Base-by-base conservation (phyloP, 2,888 invertebrate species). In the Octodonta nipae region DNA sequence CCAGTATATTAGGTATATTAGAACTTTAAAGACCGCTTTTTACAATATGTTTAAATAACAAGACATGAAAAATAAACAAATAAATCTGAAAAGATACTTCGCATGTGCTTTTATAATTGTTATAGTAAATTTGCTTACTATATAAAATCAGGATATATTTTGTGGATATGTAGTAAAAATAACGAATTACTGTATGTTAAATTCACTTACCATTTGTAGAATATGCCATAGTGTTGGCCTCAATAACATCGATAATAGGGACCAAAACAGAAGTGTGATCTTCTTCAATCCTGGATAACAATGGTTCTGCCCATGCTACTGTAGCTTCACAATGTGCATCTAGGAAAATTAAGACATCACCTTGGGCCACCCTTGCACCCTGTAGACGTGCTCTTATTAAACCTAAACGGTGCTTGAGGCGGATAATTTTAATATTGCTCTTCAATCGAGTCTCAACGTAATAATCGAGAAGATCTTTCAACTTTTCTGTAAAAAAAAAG, bases 201-300 rank as follows among this genome's bases (percentile, higher is more conserved):
- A 15, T 25, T 12, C 11, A 66, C 58, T 44, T 67, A 58, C 71
- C 61, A 58, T 65, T 61, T n/a, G 71, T 70, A 46, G 73, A 74
- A 61, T 86, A 87, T 52, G 73, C 75, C 59, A 91, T 71, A 29
- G 72, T 79, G 43, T 73, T 70, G 40, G 83, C 80, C 57, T 85
- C 84, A 47, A 96, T 89, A 34, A 86, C 82, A 65, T 96, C 96
- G 44, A 96, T 96, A 47, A 92, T 86, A 27, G 96, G 96, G 49
- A 91, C 86, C 32, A 91, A 67, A 5, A 93, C 85, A 6, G 85
- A 78, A 15, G 73, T 76, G 0, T 75, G 66, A 16, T 83, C 74
- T 44, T 86, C 77, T 60, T 82, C 79, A 52, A 95, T 82, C 32
- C 92, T 69, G 42, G 83, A 74, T 43, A 95, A 66, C 32, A 95